Evolutionary conservation across 2,113 vertebrate genomes (phyloP).

Genomic region (Todiramphus saurophagus): DNA sequence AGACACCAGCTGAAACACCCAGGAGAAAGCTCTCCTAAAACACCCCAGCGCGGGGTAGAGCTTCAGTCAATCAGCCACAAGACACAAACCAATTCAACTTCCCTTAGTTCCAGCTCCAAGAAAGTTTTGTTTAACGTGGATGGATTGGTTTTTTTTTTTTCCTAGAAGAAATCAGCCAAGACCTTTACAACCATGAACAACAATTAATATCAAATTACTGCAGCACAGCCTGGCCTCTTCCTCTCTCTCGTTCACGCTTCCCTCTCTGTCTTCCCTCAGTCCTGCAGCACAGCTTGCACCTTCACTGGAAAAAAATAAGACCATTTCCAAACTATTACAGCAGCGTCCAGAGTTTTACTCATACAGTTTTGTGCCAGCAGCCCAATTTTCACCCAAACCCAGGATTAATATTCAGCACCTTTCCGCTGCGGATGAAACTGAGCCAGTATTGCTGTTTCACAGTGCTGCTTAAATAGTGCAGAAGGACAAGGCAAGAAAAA

Average conservation of each 20-base stretch:
- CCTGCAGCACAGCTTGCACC: not conserved
- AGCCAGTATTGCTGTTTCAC: not conserved
- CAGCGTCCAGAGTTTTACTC: not conserved
- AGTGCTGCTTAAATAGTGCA: not conserved
- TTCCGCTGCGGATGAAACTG: accelerated
- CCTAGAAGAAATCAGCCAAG: not conserved
- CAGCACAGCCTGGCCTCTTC: not conserved
- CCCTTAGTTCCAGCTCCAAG: not conserved
- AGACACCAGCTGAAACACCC: not conserved
- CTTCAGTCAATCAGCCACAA: not conserved
- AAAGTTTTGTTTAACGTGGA: not conserved
- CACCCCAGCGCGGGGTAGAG: not conserved
- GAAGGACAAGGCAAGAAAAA: not conserved
- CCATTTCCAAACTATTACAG: not conserved
- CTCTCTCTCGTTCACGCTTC: not conserved
- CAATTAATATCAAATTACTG: not conserved
- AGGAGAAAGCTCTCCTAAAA: not conserved
- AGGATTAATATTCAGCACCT: not conserved
- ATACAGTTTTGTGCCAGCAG: not conserved
- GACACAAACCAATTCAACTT: not conserved
- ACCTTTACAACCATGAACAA: accelerated
- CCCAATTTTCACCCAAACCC: not conserved
- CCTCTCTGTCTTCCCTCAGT: not conserved
- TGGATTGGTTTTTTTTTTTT: not conserved
- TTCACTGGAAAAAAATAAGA: not conserved